Conservation (phyloP, 2,888 invertebrate genomes). For the Ectobius pallidus region DNA sequence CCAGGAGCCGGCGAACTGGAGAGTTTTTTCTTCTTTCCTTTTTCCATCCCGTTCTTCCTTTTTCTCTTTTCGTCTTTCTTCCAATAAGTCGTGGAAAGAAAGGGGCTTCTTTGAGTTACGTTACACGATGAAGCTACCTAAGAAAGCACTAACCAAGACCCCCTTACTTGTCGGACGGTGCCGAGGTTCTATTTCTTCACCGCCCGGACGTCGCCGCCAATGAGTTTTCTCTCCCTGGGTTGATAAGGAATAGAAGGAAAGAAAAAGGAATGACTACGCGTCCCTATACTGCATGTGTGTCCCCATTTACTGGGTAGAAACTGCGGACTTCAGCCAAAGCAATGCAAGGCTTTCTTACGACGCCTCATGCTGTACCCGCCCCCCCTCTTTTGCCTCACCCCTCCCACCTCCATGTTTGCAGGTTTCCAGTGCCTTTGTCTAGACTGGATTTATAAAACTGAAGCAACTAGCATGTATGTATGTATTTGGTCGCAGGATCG, state of each 20-base stretch:
- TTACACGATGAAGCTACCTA: constrained; percentile 1
- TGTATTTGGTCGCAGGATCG: too few relatives aligned
- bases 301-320: background rate
- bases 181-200: background rate
- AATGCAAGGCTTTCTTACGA: background rate
- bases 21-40: background rate
- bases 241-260: background rate
- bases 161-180: background rate
- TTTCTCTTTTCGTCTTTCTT: background rate
- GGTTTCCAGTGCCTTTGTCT: constrained; percentile 14
- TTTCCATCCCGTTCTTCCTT: background rate
- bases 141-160: constrained; percentile 4
- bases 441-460: background rate
- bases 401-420: background rate
- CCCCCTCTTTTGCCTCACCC: background rate
- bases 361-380: background rate
- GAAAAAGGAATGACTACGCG: background rate
- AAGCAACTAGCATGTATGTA: too few relatives aligned
- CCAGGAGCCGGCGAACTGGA: background rate
- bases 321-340: constrained; percentile 1
- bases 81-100: background rate
- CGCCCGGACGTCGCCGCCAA: background rate
- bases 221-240: background rate
- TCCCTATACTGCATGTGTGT: background rate
- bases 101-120: background rate